Evolutionary conservation across 2,888 invertebrate species (phyloP).

Genomic region (Chrysodeixis includens): DNA sequence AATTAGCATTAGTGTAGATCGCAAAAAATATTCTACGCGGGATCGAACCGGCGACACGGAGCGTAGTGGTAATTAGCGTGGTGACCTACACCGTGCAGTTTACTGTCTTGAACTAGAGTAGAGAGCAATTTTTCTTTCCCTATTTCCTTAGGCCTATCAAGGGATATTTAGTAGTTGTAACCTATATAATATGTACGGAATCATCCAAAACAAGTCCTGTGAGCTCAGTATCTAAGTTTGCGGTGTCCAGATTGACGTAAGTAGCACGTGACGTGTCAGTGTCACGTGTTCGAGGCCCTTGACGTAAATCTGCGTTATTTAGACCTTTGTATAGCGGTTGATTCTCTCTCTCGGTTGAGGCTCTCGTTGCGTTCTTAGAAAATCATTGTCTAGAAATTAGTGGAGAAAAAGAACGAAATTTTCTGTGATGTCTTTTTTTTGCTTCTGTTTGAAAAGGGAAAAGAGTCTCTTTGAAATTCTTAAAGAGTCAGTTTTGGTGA

Average conservation of each 20-base stretch:
- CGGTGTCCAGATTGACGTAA: conserved; percentile 35
- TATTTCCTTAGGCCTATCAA: too few species aligned
- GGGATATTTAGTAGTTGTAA: too few species aligned
- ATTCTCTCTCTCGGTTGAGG: background rate
- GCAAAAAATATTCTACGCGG: too few species aligned
- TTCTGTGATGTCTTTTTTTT: background rate
- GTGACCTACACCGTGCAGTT: too few species aligned
- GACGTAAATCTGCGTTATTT: conserved; percentile 26
- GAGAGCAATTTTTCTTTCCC: too few species aligned
- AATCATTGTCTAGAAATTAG: background rate
- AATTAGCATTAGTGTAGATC: too few species aligned
- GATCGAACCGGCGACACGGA: too few species aligned
- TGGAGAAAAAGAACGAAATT: background rate
- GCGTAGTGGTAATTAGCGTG: too few species aligned
- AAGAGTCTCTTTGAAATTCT: too few species aligned
- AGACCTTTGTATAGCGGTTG: background rate
- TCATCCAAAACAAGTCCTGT: conserved; percentile 2
- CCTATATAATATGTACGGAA: conserved; percentile 7
- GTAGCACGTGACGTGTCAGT: conserved; percentile 26
- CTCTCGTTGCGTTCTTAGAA: background rate
- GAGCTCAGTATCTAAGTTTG: conserved; percentile 17
- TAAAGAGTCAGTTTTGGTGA: too few species aligned
- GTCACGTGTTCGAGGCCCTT: conserved; percentile 17
- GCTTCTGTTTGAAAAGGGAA: background rate
- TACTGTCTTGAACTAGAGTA: too few species aligned